Percentiles rank a stretch among this genome's conserved stretches.
Evolutionary conservation across 2,888 invertebrate genomes (phyloP).

Genomic region (Volucella zonaria): DNA sequence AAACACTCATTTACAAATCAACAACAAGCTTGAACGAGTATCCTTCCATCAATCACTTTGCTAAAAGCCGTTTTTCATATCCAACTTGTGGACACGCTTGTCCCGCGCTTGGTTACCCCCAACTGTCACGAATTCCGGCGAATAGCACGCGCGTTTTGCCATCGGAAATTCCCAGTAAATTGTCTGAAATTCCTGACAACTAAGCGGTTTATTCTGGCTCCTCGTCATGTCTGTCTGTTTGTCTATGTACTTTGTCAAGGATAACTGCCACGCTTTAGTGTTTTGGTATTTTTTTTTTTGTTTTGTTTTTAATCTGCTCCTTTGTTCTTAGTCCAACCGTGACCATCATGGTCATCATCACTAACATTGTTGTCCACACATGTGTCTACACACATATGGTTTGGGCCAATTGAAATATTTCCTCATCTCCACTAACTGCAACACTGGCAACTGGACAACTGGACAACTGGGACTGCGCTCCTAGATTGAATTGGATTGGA

Average conservation of each 20-base stretch:
- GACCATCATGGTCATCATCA: conserved; percentile 53
- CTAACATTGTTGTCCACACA: conserved; percentile 60
- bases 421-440: conserved; percentile 31
- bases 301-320: not conserved
- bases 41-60: conserved; percentile 53
- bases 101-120: conserved; percentile 38
- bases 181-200: conserved; percentile 61
- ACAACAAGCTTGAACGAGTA: not conserved
- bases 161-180: conserved; percentile 49
- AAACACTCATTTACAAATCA: not conserved
- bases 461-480: conserved; percentile 36
- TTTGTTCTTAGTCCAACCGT: conserved; percentile 14
- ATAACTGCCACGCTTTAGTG: conserved; percentile 60
- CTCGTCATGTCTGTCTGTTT: not conserved
- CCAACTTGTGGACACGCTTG: conserved; percentile 54
- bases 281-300: conserved; percentile 8
- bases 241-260: conserved; percentile 51
- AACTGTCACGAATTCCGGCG: conserved; percentile 55
- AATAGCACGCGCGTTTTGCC: conserved; percentile 30
- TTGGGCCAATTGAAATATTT: conserved; percentile 71
- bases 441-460: no score
- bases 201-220: not conserved
- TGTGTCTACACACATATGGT: conserved; percentile 34
- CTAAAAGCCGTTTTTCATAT: conserved; percentile 5
- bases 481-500: conserved; percentile 63